Evolutionary conservation across 2,113 vertebrate genomes (phyloP).

Genomic region (Ageneiosus marmoratus): DNA sequence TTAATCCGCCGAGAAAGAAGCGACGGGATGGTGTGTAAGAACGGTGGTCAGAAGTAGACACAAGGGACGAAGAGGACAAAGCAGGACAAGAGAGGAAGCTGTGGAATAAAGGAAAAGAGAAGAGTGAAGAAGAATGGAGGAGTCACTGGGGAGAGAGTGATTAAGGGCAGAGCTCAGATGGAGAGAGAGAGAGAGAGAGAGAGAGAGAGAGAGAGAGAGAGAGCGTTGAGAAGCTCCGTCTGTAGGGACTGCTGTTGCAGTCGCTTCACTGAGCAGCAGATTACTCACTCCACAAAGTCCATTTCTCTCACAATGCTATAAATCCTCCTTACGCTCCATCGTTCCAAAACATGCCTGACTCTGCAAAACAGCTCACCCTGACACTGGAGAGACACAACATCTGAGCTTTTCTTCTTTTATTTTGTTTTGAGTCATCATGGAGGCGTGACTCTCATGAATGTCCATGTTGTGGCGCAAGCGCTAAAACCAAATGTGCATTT

Average conservation of each 20-base stretch:
- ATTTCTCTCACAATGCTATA: constrained; percentile 32
- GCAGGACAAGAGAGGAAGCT: constrained; percentile 15
- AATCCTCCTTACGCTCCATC: constrained; percentile 16
- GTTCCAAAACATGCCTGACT: constrained; percentile 20
- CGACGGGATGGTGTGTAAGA: neutral
- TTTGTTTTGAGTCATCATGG: neutral
- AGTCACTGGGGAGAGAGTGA: constrained; percentile 20
- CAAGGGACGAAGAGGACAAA: constrained; percentile 14
- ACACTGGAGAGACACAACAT: neutral
- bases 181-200: neutral
- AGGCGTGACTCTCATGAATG: constrained; percentile 30
- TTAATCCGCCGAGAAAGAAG: too few species aligned
- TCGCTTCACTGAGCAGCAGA: constrained; percentile 38
- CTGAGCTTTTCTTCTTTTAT: neutral
- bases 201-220: neutral
- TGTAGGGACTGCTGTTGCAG: constrained; percentile 16
- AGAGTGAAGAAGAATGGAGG: neutral
- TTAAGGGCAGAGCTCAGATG: constrained; percentile 33
- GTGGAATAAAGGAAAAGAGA: neutral
- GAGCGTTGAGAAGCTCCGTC: neutral
- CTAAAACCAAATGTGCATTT: constrained; percentile 18
- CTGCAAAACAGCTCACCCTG: constrained; percentile 25
- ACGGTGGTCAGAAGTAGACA: neutral
- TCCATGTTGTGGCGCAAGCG: neutral
- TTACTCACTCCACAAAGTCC: constrained; percentile 28